These are phyloP conservation scores for Suncus etruscus DNA, from an alignment of 2,113 vertebrate genomes.

Conservation along the genomic window DNA sequence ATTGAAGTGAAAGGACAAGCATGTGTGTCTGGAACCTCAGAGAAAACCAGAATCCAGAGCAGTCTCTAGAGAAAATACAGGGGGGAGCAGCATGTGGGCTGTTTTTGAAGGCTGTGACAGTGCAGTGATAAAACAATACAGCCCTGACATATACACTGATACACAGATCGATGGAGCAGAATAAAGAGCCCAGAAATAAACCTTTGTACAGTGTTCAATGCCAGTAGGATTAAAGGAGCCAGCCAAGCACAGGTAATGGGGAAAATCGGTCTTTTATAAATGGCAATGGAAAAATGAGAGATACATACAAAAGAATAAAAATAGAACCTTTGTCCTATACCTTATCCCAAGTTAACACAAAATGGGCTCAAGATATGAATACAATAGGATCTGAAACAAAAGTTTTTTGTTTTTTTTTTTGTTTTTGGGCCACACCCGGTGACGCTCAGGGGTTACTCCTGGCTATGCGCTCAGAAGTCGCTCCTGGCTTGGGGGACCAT, in stretches of 20 bases:
- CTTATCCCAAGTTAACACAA: not conserved
- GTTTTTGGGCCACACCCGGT: too few species aligned
- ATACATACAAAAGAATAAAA: not conserved
- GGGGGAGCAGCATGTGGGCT: not conserved
- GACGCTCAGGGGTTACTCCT: too few species aligned
- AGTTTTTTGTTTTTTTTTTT: too few species aligned
- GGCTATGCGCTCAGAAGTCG: too few species aligned
- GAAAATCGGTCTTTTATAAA: not conserved
- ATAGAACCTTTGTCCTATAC: not conserved
- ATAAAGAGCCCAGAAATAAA: conserved; percentile 1
- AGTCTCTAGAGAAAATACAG: not conserved
- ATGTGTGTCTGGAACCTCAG: not conserved
- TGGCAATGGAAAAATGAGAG: not conserved
- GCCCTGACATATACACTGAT: not conserved
- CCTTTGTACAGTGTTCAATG: not conserved
- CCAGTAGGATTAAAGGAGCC: not conserved
- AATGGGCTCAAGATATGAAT: too few species aligned
- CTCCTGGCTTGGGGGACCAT: too few species aligned
- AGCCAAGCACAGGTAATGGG: not conserved
- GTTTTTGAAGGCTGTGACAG: not conserved
- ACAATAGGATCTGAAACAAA: too few species aligned
- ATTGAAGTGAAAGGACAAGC: not conserved
- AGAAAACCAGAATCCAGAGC: not conserved
- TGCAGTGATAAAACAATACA: not conserved
- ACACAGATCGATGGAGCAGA: not conserved